Evolutionary conservation across 2,113 vertebrate genomes (phyloP), one percentile per base, ranked within the genome.

Genomic region (Menura novaehollandiae): DNA sequence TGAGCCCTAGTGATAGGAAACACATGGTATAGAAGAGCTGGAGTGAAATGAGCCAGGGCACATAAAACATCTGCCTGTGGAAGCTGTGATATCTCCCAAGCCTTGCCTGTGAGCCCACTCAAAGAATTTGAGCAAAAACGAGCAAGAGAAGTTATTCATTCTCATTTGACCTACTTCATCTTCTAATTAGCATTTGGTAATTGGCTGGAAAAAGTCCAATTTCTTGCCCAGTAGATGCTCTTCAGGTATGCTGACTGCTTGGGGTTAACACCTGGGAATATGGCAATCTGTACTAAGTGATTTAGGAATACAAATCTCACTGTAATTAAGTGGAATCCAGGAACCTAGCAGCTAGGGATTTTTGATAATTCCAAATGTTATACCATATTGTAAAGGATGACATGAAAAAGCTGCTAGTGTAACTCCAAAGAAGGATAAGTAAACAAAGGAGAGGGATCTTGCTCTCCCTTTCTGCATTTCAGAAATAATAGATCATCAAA

Each of bases 121-220:
- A 41, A 74, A 81, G 76, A 91, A 75, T 58, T 10, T 52, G 56
- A 93, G 69, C 41, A 84, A 91, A 89, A 72, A 62, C 1, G 23
- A 84, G 80, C 43, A 93, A n/a, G 5, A 59, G 24, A 85, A 94
- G 58, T 79, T 94, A 89, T 33, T 84, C 62, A 28, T 88, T 96
- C 66, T 82, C 81, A 79, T 89, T 66, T 97, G 84, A 94, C 94
- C 91, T 93, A 82, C 49, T 82, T 88, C n/a, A 91, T 64, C 72
- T 86, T 93, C 93, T 91, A 86, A 92, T 92, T 95, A 95, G 80
- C 85, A 93, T 91, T 85, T 66, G 53, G 67, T 95, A 95, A 95
- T 93, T 92, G 84, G 39, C 56, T 92, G 84, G 95, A 93, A 84
- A 92, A 93, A 78, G 86, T 92, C 89, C 89, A 87, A 37, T 73